Evolutionary conservation across 2,888 invertebrate genomes (phyloP).

Genomic region (Nasonovia ribisnigri): DNA sequence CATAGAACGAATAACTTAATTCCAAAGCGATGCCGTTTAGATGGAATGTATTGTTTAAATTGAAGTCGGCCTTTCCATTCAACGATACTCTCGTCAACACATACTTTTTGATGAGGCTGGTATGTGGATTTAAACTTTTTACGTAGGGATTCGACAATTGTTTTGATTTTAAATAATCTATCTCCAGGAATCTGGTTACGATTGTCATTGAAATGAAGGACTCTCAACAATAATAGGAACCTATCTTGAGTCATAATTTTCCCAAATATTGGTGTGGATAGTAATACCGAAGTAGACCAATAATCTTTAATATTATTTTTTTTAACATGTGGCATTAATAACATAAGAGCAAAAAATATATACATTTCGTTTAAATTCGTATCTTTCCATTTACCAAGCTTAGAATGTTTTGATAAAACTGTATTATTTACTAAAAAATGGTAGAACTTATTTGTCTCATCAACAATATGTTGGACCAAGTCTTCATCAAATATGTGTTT

Average conservation of each 20-base stretch:
- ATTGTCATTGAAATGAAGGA: slow-evolving; percentile 59
- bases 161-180: slow-evolving; percentile 54
- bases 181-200: slow-evolving; percentile 46
- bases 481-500: no score
- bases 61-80: slow-evolving; percentile 67
- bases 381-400: no score
- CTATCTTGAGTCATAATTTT: no score
- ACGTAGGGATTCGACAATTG: neutral
- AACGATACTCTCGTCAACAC: slow-evolving; percentile 67
- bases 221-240: neutral
- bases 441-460: neutral
- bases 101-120: slow-evolving; percentile 64
- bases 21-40: slow-evolving; percentile 67
- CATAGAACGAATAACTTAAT: slow-evolving; percentile 68
- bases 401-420: no score
- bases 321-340: neutral
- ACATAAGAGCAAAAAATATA: no score
- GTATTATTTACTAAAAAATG: neutral
- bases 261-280: no score
- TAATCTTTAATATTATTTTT: neutral
- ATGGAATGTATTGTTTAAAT: slow-evolving; percentile 68
- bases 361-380: no score
- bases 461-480: no score
- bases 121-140: slow-evolving; percentile 29
- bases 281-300: no score